phyloP scores from a whole-genome alignment of 2,113 vertebrate species.

The Psilopogon haemacephalus region DNA sequence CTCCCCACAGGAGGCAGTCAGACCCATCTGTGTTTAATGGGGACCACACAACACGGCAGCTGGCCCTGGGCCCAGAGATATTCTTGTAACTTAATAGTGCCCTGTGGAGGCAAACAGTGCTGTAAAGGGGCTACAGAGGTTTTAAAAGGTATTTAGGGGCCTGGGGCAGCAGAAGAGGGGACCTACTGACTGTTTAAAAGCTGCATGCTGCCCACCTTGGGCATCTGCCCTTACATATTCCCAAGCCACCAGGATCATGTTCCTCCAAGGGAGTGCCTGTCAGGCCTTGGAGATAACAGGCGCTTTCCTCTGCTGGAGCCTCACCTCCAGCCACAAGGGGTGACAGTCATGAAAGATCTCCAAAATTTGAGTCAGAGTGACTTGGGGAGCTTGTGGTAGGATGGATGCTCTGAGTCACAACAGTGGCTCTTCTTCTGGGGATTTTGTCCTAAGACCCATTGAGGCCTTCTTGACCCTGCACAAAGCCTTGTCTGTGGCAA shows the following conservation, averaged over 20 bases:
- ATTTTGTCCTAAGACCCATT: rapidly evolving
- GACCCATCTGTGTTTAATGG: conserved; percentile 32
- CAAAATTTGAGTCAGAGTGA: background rate
- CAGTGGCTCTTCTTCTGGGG: rapidly evolving
- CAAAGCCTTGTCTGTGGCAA: background rate
- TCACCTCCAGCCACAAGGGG: background rate
- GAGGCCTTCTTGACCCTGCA: background rate
- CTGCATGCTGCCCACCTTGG: background rate
- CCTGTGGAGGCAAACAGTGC: background rate
- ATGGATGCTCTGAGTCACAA: rapidly evolving
- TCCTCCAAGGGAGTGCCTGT: background rate
- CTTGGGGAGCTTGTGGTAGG: background rate
- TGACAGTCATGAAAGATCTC: background rate
- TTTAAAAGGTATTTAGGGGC: background rate
- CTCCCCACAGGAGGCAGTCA: background rate
- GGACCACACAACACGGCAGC: conserved; percentile 33
- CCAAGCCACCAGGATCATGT: background rate
- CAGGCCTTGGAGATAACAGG: background rate
- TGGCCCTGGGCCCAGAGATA: conserved; percentile 14
- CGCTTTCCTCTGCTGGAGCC: background rate
- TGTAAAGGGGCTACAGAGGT: background rate
- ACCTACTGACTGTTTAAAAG: background rate
- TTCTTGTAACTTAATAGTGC: conserved; percentile 15
- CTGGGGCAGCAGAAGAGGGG: background rate
- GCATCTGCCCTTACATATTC: background rate